Base-by-base conservation (phyloP, 1,140 invertebrate genomes). In the Cydia amplana region DNA sequence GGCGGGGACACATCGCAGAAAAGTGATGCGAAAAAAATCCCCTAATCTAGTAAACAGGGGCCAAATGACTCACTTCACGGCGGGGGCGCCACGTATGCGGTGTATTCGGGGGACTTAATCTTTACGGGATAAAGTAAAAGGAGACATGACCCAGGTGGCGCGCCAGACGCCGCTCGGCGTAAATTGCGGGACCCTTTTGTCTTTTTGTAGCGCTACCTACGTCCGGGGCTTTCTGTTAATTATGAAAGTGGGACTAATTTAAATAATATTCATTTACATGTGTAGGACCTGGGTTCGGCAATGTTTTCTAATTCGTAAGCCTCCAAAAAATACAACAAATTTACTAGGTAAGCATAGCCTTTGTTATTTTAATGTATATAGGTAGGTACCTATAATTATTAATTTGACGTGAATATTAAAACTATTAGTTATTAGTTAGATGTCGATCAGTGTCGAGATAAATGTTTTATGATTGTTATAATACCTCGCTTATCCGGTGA, bases 11-110 rank as follows among this genome's bases (percentile, higher is more conserved):
- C 76, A 51, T 51, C 75, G 77, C 46, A 80, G 80, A 85, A 88
- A 91, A 85, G 84, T 81, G 85, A 70, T 87, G 89, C 80, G 85
- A 91, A 92, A 90, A 83, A 87, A 91, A 91, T 87, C 87, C 88
- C 88, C 86, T 92, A 92, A 92, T 92, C 87, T 91, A 89, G 88
- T 92, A 91, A 92, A 91, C 91, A 91, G 86, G 87, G 84, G 85
- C 82, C 83, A 91, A 92, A 92, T 91, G 89, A 91, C 89, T 91
- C 88, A 91, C 88, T 91, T 88, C 84, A 84, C 83, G 74, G 84
- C 79, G 84, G 89, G 88, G 85, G 85, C 84, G 84, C 86, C 81
- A 87, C 86, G 87, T 85, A 88, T 90, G 82, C 83, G 80, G 80
- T 78, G 80, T 85, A 86, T 87, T 88, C 78, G 78, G 85, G 88